These are phyloP conservation scores for Dolichallabes microphthalmus DNA, from an alignment of 2,113 vertebrate species.

Conservation along the genomic window DNA sequence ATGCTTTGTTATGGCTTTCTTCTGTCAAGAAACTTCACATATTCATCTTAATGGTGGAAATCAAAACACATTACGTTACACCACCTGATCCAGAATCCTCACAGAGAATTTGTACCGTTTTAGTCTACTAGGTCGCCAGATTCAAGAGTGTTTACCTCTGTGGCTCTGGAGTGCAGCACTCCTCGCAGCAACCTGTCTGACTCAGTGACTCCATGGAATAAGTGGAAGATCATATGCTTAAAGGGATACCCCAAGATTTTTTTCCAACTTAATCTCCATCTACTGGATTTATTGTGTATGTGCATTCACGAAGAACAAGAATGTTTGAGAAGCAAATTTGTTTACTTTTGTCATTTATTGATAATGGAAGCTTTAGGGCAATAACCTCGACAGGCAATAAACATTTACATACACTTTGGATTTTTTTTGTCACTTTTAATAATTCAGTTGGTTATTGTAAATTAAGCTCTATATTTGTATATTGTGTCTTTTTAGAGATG, in stretches of 20 bases:
- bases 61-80: constrained; percentile 35
- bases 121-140: not conserved
- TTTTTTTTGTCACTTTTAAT: not conserved
- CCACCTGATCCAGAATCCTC: not conserved
- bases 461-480: not conserved
- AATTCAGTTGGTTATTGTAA: not conserved
- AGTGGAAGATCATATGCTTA: not conserved
- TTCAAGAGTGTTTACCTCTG: constrained; percentile 1
- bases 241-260: not conserved
- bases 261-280: constrained; percentile 3
- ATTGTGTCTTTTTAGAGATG: not conserved
- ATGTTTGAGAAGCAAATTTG: not conserved
- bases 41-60: constrained; percentile 29
- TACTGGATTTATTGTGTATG: not conserved
- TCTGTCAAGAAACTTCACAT: constrained; percentile 33
- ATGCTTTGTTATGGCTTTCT: constrained; percentile 10
- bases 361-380: not conserved
- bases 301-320: not conserved
- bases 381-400: not conserved
- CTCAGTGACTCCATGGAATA: not conserved
- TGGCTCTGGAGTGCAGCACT: not conserved
- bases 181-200: not conserved
- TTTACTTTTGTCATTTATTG: not conserved
- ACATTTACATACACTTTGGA: not conserved
- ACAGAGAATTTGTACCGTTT: not conserved